Base-by-base conservation (phyloP, 2,888 invertebrate genomes). In the Drymonia ruficornis region DNA sequence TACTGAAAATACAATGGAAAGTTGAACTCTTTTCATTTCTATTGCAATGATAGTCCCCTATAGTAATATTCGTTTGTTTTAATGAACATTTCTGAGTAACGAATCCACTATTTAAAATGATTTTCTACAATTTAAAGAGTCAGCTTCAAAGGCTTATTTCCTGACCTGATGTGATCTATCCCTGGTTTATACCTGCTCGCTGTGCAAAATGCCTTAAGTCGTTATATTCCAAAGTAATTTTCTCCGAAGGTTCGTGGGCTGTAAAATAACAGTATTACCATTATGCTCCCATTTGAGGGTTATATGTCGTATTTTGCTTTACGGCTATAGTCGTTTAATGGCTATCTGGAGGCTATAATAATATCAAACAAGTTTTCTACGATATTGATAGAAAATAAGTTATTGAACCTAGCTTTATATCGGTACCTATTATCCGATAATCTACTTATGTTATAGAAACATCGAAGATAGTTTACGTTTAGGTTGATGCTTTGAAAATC, bases 191-290 rank as follows among this genome's bases (percentile, higher is more conserved):
- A 31, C 11, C 12, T 31, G 11, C 31, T 31, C 23, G 52, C 23
- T 44, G 54, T 50, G 55, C 67, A 63, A 65, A 63, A 63, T 49
- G 44, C 53, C 36, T 8, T 9, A 2, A 13, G 29, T 15, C 53
- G 53, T 68, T 61, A 57, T 56, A 53, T 58, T 56, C 59, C 58
- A 46, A 34, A 51, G 62, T 61, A 68, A 68, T 70, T 66, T 68
- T 62, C 60, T 56, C 52, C 45, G 45, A 58, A 61, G 65, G 64
- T 67, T 68, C 64, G 59, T 55, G 61, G 56, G 70, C 67, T 69
- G 65, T 63, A 70, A 77, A 66, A 74, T 65, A 66, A 63, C 61
- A 67, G 73, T 71, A 65, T 71, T 65, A 62, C 67, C 67, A 67
- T 76, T 67, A 66, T 55, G 60, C 56, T 53, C 34, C 63, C 57